These are phyloP conservation scores for Meloidogyne chitwoodi DNA, from an alignment of 1,140 invertebrate genomes.

Conservation along the genomic window DNA sequence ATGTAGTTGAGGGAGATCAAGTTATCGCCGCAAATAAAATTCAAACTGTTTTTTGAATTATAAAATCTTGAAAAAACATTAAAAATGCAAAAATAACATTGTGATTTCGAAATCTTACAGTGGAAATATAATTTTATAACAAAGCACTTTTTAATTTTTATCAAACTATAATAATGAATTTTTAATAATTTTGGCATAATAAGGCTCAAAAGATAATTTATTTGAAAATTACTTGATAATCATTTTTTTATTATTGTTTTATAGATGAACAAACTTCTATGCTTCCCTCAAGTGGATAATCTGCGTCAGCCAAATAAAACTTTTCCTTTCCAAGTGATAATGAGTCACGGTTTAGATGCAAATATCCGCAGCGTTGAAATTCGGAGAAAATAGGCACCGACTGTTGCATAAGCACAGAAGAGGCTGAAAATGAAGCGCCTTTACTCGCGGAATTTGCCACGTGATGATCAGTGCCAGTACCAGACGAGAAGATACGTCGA, in stretches of 20 bases:
- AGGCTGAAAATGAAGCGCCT: not conserved
- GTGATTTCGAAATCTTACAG: no score
- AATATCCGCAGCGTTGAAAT: slow-evolving; percentile 15
- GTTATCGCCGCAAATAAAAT: not conserved
- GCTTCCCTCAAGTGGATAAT: slow-evolving; percentile 14
- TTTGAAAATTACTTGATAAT: no score
- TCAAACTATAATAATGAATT: no score
- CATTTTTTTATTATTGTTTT: no score
- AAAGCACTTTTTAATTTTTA: no score
- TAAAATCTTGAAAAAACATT: not conserved
- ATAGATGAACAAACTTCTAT: slow-evolving; percentile 1
- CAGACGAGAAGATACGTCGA: not conserved
- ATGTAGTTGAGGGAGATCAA: not conserved
- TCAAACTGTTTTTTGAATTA: not conserved
- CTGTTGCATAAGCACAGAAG: slow-evolving; percentile 1
- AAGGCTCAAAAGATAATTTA: no score
- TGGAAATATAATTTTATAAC: no score
- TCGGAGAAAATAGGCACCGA: not conserved
- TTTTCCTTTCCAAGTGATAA: not conserved
- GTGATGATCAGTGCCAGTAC: not conserved
- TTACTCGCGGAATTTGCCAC: not conserved
- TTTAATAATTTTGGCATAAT: no score
- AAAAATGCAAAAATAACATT: no score
- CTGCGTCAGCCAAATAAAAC: slow-evolving; percentile 11
- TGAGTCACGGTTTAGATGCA: slow-evolving; percentile 5